Evolutionary conservation across 1,140 invertebrate genomes (phyloP), one percentile per base, ranked within the genome.

Genomic region (Limonius californicus): DNA sequence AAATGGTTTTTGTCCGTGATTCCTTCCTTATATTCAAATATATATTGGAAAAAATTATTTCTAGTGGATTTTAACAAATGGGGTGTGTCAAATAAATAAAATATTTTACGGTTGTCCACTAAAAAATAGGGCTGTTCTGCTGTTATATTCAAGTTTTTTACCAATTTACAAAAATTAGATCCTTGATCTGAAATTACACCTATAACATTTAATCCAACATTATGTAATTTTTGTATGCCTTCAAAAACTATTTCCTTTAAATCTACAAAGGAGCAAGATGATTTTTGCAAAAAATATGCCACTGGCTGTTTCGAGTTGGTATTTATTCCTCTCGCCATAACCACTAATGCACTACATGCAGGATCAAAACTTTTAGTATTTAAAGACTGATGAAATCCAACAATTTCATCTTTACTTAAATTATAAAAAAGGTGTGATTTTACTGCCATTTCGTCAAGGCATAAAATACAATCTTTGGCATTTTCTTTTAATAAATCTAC

Each of bases 381-480:
- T 4, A 7, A 4, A 14, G 18, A 4, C 4, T 47, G 43, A 15
- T 47, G n/a, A 47, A 15, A 19, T 2, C 59, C 59, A 23, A 54
- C 32, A 1, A 61, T 32, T 39, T 54, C 23, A 15, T 61, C 59
- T 18, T 18, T 54, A 11, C 12, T 8, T 2, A 35, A 3, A 35
- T 61, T 30, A 35, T 61, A 61, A 54, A 20, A 61, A n/a, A 61
- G 12, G 39, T 54, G 6, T 1, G 47, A 4, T 20, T 54, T 61
- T 6, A 61, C 8, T 20, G 59, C 54, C 9, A 61, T 61, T 39
- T 61, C 59, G 15, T 61, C 45, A 1, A 61, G 4, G 27, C 59
- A 61, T 35, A 61, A 20, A 18, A 54, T 54, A 42, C 59, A 61
- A 54, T 54, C 14, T 35, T 27, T 60, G 6, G 42, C 12, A 23